These are phyloP conservation scores for Neodon shergylaensis DNA, from an alignment of 2,113 vertebrate genomes.

Conservation along the genomic window DNA sequence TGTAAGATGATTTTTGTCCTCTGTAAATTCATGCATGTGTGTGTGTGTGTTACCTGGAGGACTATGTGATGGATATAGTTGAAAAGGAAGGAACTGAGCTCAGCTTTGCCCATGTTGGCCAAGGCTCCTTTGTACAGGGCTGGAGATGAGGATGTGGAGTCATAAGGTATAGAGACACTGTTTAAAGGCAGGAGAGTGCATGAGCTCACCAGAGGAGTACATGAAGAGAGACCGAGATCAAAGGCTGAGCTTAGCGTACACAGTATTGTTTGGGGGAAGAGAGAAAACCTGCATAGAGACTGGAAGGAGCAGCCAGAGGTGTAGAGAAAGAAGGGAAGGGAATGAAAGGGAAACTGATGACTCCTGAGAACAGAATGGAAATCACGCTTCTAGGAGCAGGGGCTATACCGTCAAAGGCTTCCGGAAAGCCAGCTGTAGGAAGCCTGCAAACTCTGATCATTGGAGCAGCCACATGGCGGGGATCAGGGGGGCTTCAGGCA, in stretches of 20 bases:
- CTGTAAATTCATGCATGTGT: not conserved
- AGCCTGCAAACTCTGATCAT: not conserved
- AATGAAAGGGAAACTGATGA: not conserved
- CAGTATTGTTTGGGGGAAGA: not conserved
- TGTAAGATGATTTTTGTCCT: not conserved
- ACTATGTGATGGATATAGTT: not conserved
- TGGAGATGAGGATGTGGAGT: not conserved
- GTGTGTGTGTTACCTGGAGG: not conserved
- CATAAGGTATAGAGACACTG: accelerated
- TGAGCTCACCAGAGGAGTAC: not conserved
- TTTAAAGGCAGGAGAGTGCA: not conserved
- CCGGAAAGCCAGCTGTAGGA: accelerated
- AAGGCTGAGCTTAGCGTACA: not conserved
- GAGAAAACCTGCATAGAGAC: not conserved
- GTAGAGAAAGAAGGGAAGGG: not conserved
- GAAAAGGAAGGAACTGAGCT: not conserved
- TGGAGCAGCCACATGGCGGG: accelerated
- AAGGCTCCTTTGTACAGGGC: not conserved
- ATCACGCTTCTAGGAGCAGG: not conserved
- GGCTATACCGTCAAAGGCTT: accelerated
- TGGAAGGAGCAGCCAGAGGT: not conserved
- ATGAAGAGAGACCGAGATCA: not conserved
- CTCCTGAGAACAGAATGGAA: not conserved
- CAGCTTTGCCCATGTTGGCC: accelerated
- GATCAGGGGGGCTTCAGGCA: not conserved